Evolutionary conservation across 2,113 vertebrate species (phyloP).

Genomic region (Lepus europaeus): DNA sequence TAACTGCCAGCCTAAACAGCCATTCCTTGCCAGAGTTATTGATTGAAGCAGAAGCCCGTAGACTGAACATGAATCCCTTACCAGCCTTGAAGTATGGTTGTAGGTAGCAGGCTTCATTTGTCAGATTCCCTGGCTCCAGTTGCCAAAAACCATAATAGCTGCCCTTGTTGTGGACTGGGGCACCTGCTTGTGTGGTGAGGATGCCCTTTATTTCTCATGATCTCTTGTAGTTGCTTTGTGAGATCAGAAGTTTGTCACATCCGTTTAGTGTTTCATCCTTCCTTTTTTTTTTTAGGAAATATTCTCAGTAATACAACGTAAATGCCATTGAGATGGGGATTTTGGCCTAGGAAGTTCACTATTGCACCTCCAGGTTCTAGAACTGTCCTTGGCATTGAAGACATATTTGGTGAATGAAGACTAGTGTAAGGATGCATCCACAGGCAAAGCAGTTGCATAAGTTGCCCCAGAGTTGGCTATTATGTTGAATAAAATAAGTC

Average conservation of each 20-base stretch:
- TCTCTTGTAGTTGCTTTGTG: background rate
- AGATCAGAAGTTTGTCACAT: background rate
- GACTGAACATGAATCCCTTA: background rate
- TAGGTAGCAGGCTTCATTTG: background rate
- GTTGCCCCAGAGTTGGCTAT: background rate
- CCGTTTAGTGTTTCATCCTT: background rate
- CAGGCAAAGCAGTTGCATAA: background rate
- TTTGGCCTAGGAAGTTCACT: background rate
- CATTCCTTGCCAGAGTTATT: background rate
- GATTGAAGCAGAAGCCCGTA: background rate
- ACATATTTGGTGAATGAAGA: background rate
- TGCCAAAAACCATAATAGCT: accelerated
- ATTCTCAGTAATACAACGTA: background rate
- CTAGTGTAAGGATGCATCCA: background rate
- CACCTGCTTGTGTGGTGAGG: accelerated
- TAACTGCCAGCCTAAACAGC: too few species aligned
- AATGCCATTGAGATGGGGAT: background rate
- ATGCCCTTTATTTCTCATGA: background rate
- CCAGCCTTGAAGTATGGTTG: background rate
- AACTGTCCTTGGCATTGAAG: background rate
- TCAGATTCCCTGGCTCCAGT: too few species aligned
- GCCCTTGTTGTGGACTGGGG: background rate
- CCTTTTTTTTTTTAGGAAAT: background rate
- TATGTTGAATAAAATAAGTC: background rate
- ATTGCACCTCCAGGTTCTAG: background rate